phyloP scores from a whole-genome alignment of 35 echinoderm and acorn worm species.

The Heliocidaris tuberculata region DNA sequence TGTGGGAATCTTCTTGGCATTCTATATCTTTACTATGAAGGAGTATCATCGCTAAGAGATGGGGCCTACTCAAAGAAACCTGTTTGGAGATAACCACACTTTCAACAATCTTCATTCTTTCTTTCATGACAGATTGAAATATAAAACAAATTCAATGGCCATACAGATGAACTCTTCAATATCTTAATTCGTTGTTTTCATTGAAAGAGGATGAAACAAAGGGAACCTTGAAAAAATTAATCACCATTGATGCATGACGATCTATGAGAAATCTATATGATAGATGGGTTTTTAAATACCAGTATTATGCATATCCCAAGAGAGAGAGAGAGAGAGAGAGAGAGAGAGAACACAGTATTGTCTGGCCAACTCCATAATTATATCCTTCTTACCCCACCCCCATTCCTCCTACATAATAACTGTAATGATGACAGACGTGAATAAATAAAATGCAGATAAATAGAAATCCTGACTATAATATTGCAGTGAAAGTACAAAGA shows the following conservation, averaged over 20 bases:
- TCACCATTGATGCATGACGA: background rate
- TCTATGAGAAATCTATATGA: background rate
- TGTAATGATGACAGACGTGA: conserved; percentile 8
- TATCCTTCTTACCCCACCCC: background rate
- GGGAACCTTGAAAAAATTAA: background rate
- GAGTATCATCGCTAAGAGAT: background rate
- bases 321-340: background rate
- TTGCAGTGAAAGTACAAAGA: background rate
- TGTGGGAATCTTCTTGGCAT: conserved; percentile 15
- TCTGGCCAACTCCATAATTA: background rate
- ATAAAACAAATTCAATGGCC: background rate
- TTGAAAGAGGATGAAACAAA: background rate
- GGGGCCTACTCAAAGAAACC: background rate
- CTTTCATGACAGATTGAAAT: background rate
- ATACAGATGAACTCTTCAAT: background rate
- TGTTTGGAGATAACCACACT: background rate
- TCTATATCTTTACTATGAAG: background rate
- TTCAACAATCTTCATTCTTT: background rate
- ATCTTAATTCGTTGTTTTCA: background rate
- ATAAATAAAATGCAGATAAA: background rate
- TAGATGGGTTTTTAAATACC: background rate
- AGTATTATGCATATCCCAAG: background rate
- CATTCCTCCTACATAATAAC: background rate
- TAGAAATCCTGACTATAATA: background rate
- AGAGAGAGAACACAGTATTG: background rate